Conservation (phyloP, 2,797 vertebrate genomes). For the Tiaroga cobitis region DNA sequence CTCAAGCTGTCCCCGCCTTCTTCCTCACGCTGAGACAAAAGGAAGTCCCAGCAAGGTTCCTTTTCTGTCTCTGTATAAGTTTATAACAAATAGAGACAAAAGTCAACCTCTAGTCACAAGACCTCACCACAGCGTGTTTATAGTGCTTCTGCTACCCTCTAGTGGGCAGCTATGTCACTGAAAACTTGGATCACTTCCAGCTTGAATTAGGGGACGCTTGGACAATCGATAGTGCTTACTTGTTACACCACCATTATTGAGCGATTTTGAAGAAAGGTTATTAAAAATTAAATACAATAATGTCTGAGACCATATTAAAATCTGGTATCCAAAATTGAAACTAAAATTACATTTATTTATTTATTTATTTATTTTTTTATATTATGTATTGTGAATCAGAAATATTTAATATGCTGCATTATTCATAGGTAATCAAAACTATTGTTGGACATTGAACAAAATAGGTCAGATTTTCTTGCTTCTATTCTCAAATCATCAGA, state of each 20-base stretch:
- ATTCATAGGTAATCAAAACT: not conserved
- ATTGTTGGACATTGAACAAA: not conserved
- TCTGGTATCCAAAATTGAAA: not conserved
- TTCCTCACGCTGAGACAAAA: slow-evolving; percentile 87
- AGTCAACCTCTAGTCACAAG: not conserved
- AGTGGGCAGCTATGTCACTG: slow-evolving; percentile 59
- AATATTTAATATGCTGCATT: not conserved
- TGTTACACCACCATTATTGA: not conserved
- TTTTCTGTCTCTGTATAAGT: slow-evolving; percentile 86
- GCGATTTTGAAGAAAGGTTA: not conserved
- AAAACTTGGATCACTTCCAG: slow-evolving; percentile 6
- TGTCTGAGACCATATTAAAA: not conserved
- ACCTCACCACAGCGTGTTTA: not conserved
- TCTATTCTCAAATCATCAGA: not conserved
- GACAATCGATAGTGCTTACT: not conserved
- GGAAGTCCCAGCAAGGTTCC: slow-evolving; percentile 88
- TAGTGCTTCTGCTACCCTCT: slow-evolving; percentile 64
- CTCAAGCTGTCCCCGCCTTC: slow-evolving; percentile 81
- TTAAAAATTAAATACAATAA: not conserved
- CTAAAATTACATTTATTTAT: not conserved
- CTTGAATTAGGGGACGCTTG: not conserved
- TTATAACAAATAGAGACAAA: slow-evolving; percentile 16
- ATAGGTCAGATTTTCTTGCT: not conserved
- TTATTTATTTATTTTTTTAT: not conserved
- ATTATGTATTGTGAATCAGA: not conserved